Percentiles rank a stretch among this genome's conserved stretches.
Evolutionary conservation across 2,797 vertebrate genomes (phyloP).

Genomic region (Pipistrellus pipistrellus): DNA sequence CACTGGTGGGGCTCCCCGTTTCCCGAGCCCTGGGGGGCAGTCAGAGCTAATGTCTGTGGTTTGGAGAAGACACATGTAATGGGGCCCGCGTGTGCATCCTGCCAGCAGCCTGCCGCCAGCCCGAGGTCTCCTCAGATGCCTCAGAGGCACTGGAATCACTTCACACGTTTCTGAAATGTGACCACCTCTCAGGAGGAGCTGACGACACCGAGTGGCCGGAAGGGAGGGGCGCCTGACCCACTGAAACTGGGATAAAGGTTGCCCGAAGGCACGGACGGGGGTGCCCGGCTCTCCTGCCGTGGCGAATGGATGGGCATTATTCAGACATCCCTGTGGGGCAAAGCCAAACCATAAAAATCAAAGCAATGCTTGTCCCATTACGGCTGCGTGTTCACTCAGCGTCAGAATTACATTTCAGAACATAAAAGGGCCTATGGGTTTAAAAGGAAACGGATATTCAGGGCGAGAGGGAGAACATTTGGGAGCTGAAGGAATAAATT

Average conservation of each 20-base stretch:
- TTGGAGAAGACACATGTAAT: constrained; percentile 60
- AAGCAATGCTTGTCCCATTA: neutral
- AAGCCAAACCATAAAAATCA: constrained; percentile 8
- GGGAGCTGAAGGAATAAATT: neutral
- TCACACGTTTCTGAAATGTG: constrained; percentile 79
- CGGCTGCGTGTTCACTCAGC: neutral
- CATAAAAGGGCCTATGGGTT: neutral
- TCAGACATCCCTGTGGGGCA: neutral
- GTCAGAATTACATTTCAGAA: constrained; percentile 55
- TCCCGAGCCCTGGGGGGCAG: constrained; percentile 12
- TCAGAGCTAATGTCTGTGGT: constrained; percentile 40
- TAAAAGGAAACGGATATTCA: constrained; percentile 26
- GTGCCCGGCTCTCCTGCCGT: neutral
- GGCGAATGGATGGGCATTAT: neutral
- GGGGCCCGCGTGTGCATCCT: neutral
- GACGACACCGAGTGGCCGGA: constrained; percentile 67
- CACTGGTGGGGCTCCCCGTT: neutral
- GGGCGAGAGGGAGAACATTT: neutral
- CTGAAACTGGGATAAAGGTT: constrained; percentile 75
- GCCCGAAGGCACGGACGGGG: neutral
- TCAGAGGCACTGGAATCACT: constrained; percentile 74
- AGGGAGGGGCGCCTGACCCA: constrained; percentile 51
- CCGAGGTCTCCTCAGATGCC: constrained; percentile 68
- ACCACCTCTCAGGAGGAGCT: constrained; percentile 71
- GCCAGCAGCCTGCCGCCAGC: neutral